Base-by-base conservation (phyloP, 2,888 invertebrate genomes). In the Pristionchus japonicus region DNA sequence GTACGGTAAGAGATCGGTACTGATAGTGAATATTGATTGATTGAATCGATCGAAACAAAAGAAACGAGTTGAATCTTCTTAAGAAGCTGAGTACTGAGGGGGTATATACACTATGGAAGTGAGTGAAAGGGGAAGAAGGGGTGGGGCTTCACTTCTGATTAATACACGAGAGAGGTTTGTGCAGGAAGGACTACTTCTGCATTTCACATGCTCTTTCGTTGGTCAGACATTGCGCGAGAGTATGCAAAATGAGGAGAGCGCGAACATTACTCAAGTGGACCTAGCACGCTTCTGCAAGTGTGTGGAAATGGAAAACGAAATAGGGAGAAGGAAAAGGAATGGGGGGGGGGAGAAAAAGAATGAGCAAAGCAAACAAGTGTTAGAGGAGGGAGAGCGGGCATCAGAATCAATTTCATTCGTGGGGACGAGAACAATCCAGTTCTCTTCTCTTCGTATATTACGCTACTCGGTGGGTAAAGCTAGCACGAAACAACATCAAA, bases 121-220 rank as follows among this genome's bases (percentile, higher is more conserved):
- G 77, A 43, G n/a, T 20, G 43, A 27, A 67, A 15, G 9, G n/a
- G 43, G 74, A n/a, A n/a, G 40, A 67, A 17, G 11, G 20, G 70
- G 37, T 37, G 37, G 77, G 77, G 77, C 77, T 77, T 74, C 74
- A n/a, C n/a, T n/a, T 27, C 37, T 77, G 77, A 77, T 77, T 77
- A 77, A 27, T 47, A 34, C 4, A 34, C 43, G 27, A 77, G 77
- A 77, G 37, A 27, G 77, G 77, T n/a, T n/a, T n/a, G 34, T 23
- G 64, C 27, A 64, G 1, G 15, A 70, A 37, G 34, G 37, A 70
- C 70, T 7, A 17, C 70, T 70, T 4, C n/a, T n/a, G 23, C n/a
- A 23, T n/a, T 57, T 57, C n/a, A 23, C 57, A 4, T 57, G 57
- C 2, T 57, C 57, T 57, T 23, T 57, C n/a, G 57, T n/a, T 7